Evolutionary conservation across 2,113 vertebrate species (phyloP).

Genomic region (Atlantisia rogersi): DNA sequence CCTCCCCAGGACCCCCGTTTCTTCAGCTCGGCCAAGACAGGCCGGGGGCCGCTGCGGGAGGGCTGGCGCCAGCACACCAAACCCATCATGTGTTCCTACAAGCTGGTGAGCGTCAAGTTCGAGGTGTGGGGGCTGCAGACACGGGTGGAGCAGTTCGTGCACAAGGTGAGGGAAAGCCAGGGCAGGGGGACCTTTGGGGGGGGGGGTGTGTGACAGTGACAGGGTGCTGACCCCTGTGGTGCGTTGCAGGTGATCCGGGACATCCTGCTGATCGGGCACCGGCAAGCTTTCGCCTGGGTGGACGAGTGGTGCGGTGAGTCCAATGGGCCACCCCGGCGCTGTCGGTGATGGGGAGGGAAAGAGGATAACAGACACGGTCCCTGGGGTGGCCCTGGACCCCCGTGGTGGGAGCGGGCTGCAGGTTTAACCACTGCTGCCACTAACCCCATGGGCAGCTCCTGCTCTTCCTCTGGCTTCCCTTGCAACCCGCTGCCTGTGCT

Average conservation of each 20-base stretch:
- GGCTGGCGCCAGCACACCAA: conserved; percentile 72
- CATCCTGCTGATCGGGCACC: conserved; percentile 77
- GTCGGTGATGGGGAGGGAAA: not conserved
- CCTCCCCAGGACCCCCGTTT: conserved; percentile 70
- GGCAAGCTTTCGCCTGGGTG: conserved; percentile 78
- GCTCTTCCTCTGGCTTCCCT: not conserved
- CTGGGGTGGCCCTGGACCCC: not conserved
- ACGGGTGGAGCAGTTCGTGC: conserved; percentile 77
- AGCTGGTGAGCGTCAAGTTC: conserved; percentile 79
- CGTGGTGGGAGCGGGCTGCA: not conserved
- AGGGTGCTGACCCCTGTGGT: not conserved
- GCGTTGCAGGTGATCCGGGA: conserved; percentile 73
- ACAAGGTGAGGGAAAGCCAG: conserved; percentile 67
- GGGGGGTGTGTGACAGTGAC: not conserved
- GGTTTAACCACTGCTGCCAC: not conserved
- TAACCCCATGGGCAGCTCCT: not conserved
- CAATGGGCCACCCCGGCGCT: fast-evolving
- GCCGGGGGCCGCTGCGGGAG: conserved; percentile 73
- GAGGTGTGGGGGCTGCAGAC: conserved; percentile 83
- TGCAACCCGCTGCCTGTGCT: not conserved
- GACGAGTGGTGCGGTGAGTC: conserved; percentile 80
- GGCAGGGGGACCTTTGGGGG: fast-evolving
- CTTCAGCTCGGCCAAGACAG: conserved; percentile 74
- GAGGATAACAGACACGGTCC: not conserved
- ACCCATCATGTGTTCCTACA: conserved; percentile 82